Conservation (phyloP, 2,888 invertebrate genomes). For the Uloborus plumipes region DNA sequence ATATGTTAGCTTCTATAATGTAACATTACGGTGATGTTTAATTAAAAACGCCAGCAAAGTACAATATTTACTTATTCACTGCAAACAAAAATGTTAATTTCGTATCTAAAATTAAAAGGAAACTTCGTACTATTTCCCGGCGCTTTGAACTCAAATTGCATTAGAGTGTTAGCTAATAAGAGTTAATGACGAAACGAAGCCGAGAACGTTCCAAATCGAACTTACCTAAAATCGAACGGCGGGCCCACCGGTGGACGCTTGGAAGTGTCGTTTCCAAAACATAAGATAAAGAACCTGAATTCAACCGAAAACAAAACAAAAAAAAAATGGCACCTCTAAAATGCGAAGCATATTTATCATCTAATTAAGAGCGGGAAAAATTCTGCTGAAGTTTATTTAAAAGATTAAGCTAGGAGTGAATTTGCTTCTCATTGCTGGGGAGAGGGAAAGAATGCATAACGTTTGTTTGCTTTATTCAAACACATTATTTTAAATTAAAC, state of each 20-base stretch:
- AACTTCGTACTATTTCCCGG: no score
- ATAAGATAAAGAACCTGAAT: background rate
- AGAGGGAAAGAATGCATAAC: slow-evolving; percentile 1
- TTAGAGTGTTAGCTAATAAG: no score
- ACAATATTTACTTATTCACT: no score
- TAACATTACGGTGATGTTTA: no score
- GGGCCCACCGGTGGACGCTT: background rate
- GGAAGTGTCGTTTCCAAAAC: background rate
- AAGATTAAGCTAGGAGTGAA: slow-evolving; percentile 16
- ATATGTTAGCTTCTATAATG: no score
- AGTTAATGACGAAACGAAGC: no score
- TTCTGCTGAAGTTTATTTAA: slow-evolving; percentile 31
- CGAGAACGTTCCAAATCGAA: no score
- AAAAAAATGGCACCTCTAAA: background rate
- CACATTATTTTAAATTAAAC: slow-evolving; percentile 35
- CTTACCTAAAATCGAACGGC: no score
- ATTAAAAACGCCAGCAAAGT: no score
- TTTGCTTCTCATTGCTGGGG: background rate
- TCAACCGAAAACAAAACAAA: background rate
- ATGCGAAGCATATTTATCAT: slow-evolving; percentile 29
- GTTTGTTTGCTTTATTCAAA: slow-evolving; percentile 23
- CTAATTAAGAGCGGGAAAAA: slow-evolving; percentile 28
- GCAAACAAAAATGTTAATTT: no score
- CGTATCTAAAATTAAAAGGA: no score
- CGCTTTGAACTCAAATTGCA: no score